These are phyloP conservation scores for Cyclura pinguis DNA, from an alignment of 2,797 vertebrate species.

Conservation along the genomic window DNA sequence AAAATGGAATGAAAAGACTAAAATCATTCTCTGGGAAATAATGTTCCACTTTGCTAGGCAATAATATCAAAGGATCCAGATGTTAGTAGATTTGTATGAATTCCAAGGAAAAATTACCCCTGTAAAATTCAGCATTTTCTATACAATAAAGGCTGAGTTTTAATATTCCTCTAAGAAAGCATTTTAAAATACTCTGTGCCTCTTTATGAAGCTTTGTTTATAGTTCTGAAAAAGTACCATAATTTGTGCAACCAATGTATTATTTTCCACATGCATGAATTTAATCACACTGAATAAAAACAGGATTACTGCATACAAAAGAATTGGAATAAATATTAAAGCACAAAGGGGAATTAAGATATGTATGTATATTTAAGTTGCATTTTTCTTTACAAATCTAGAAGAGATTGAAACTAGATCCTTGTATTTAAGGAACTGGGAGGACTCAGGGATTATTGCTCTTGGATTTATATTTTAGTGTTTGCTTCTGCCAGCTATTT, in stretches of 20 bases:
- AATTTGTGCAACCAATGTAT: slow-evolving; percentile 22
- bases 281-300: slow-evolving; percentile 39
- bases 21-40: slow-evolving; percentile 33
- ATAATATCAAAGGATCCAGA: slow-evolving; percentile 24
- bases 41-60: slow-evolving; percentile 43
- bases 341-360: slow-evolving; percentile 18
- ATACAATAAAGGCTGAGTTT: slow-evolving; percentile 32
- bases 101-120: not conserved
- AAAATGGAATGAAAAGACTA: slow-evolving; percentile 50
- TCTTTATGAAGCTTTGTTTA: slow-evolving; percentile 30
- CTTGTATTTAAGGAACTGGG: slow-evolving; percentile 7
- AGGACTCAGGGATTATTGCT: slow-evolving; percentile 19
- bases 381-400: not conserved
- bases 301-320: slow-evolving; percentile 22
- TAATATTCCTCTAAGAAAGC: slow-evolving; percentile 15
- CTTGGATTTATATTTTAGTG: slow-evolving; percentile 23
- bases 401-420: slow-evolving; percentile 11
- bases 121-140: slow-evolving; percentile 41
- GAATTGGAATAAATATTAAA: not conserved
- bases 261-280: slow-evolving; percentile 30
- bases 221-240: slow-evolving; percentile 10
- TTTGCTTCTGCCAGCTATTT: slow-evolving; percentile 16
- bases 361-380: not conserved
- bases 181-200: slow-evolving; percentile 27
- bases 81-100: slow-evolving; percentile 38